Evolutionary conservation across 2,113 vertebrate species (phyloP).

Genomic region (Nannobrachium achirus): DNA sequence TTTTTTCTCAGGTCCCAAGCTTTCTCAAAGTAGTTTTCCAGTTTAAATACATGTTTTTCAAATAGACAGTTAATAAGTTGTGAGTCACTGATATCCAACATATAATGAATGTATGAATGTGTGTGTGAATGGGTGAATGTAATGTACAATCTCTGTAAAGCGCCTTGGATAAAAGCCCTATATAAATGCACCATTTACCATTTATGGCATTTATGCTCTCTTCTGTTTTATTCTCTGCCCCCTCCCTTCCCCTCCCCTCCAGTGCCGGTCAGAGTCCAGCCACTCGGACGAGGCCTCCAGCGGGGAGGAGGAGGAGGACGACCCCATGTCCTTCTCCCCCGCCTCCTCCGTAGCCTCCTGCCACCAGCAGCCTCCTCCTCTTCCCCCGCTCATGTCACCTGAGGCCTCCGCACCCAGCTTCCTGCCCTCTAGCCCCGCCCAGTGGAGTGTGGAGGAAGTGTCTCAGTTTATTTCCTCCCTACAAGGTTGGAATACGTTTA

Average conservation of each 20-base stretch:
- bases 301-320: constrained; percentile 75
- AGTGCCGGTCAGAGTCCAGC: constrained; percentile 93
- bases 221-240: no score
- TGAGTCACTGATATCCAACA: no score
- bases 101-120: no score
- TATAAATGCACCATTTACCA: no score
- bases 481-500: constrained; percentile 84
- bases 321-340: constrained; percentile 89
- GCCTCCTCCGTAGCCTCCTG: constrained; percentile 86
- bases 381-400: constrained; percentile 77
- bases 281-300: constrained; percentile 94
- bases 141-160: no score
- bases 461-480: constrained; percentile 94
- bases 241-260: neutral
- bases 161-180: no score
- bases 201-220: no score
- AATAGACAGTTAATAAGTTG: no score
- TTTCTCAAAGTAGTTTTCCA: no score
- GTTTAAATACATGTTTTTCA: no score
- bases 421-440: constrained; percentile 85
- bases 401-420: constrained; percentile 81
- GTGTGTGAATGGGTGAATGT: no score
- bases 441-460: constrained; percentile 96
- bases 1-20: no score
- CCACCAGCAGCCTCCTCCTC: constrained; percentile 71